A percentile compares a stretch with the other conserved stretches of the same genome.
Conservation (phyloP, 2,797 vertebrate genomes). For the Scyliorhinus canicula region DNA sequence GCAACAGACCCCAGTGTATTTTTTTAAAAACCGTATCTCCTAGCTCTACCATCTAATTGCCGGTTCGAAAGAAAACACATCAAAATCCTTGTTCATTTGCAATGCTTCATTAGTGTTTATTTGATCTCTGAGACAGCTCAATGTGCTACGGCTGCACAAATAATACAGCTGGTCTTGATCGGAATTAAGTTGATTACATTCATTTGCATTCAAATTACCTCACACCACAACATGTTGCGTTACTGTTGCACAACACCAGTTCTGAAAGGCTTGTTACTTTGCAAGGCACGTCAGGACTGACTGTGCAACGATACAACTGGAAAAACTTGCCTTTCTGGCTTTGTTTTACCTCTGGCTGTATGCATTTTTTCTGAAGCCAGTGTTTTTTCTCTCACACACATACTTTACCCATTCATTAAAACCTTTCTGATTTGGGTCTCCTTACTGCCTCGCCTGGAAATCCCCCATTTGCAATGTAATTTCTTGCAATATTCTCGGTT, state of each 20-base stretch:
- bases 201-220: slow-evolving; percentile 29
- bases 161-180: slow-evolving; percentile 24
- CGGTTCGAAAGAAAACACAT: background rate
- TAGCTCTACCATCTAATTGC: too few species aligned
- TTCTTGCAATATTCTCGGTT: background rate
- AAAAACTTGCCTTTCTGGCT: background rate
- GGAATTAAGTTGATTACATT: slow-evolving; percentile 30
- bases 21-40: background rate
- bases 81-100: slow-evolving; percentile 23
- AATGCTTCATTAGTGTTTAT: background rate
- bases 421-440: background rate
- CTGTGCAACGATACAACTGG: background rate
- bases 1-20: too few species aligned
- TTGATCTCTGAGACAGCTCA: background rate
- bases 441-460: background rate
- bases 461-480: background rate
- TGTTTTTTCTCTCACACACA: background rate
- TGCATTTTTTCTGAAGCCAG: background rate
- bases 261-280: background rate
- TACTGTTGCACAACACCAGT: slow-evolving; percentile 36
- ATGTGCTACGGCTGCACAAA: background rate
- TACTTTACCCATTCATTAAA: background rate
- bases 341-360: background rate
- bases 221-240: slow-evolving; percentile 20
- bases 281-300: background rate